Base-by-base conservation (phyloP, 2,888 invertebrate genomes). In the Prosapia bicincta region DNA sequence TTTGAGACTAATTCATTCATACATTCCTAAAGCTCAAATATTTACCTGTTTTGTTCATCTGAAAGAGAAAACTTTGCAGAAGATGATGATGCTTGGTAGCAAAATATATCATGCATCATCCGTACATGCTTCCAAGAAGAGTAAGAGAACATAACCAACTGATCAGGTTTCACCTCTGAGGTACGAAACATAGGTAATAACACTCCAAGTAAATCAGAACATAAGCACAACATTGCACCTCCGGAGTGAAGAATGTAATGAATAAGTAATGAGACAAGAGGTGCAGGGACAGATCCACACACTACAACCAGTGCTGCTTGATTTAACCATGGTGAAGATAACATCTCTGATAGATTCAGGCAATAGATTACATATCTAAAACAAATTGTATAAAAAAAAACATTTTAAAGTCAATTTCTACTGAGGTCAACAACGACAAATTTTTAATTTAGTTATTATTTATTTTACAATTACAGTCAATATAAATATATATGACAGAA, bases 31-130 rank as follows among this genome's bases (percentile, higher is more conserved):
- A n/a, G n/a, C n/a, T n/a, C n/a, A 30, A 30, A 30, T 24, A 66
- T 66, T 38, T 65, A 80, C 80, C 78, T 77, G 20, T 75, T 77
- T 23, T 89, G 90, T 78, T 93, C 93, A 74, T 81, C 81, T 20
- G 80, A 78, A 25, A 81, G 79, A 13, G 81, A 80, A 72, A 82
- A 82, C 75, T 81, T 80, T 68, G 93, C 92, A 84, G 92, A 92
- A 1, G 93, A 91, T 0, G 95, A 94, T 0, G 94, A 94, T 0
- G 94, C 93, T 84, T 95, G 94, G 83, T 95, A 95, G 83, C 95
- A 95, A 84, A 95, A 94, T 79, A 95, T 92, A 82, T 95, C 94
- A 84, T 95, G 95, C 88, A 95, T 92, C 91, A 95, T 92, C 25
- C 80, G 81, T 0, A 94, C 93, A 5, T 92, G 90, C 82, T 92